A percentile compares a stretch with the other conserved stretches of the same genome.
These are phyloP conservation scores for Parapsyche elsis DNA, from an alignment of 1,140 invertebrate species.

Conservation along the genomic window DNA sequence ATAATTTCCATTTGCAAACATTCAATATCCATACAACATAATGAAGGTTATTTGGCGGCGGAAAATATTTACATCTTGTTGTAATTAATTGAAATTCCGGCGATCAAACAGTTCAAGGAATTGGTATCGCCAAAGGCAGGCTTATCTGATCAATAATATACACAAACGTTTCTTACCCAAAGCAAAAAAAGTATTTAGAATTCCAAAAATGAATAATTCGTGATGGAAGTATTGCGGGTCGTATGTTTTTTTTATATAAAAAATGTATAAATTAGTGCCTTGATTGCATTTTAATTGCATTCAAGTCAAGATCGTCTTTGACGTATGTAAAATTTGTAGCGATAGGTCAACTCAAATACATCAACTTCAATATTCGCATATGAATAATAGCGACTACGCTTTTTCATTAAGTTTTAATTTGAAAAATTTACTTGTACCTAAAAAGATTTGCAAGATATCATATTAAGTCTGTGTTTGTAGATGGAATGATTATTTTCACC, in stretches of 20 bases:
- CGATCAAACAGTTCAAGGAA: constrained; percentile 27
- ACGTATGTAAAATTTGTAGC: background rate
- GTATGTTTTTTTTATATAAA: background rate
- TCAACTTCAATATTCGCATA: background rate
- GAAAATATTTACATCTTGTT: constrained; percentile 34
- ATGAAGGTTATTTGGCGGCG: constrained; percentile 29
- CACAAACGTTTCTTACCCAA: too few relatives aligned
- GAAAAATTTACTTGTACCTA: background rate
- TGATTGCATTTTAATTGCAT: constrained; percentile 2
- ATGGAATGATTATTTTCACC: too few relatives aligned
- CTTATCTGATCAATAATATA: background rate
- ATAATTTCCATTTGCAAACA: constrained; percentile 21
- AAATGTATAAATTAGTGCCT: background rate
- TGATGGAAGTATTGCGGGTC: background rate
- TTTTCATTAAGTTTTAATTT: background rate
- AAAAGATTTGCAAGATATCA: too few relatives aligned
- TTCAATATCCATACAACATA: constrained; percentile 9
- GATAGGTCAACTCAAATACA: background rate
- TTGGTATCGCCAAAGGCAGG: background rate
- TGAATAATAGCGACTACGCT: background rate
- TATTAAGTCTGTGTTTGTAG: too few relatives aligned
- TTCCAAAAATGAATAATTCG: too few relatives aligned
- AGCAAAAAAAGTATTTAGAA: too few relatives aligned
- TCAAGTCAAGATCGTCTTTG: background rate
- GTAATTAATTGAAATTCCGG: constrained; percentile 36